A percentile compares a stretch with the other conserved stretches of the same genome.
phyloP scores from a whole-genome alignment of 2,113 vertebrate species.

The Megaceryle torquata region DNA sequence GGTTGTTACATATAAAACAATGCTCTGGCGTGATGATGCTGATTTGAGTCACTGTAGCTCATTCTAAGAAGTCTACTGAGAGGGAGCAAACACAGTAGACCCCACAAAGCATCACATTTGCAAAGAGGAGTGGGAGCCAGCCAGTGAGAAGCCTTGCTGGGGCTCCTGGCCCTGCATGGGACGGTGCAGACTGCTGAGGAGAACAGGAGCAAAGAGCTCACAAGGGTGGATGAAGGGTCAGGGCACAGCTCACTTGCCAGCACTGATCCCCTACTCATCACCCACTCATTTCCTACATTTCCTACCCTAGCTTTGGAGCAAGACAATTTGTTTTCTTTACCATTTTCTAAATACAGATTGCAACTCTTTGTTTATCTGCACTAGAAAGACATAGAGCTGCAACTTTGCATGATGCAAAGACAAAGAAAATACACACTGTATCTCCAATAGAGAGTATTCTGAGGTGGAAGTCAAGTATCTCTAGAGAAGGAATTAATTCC shows the following conservation, averaged over 20 bases:
- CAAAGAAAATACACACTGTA: accelerated
- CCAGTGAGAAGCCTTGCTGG: accelerated
- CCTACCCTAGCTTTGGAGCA: accelerated
- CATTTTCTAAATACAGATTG: not conserved
- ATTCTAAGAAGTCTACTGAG: not conserved
- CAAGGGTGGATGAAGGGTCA: not conserved
- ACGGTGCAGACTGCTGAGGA: not conserved
- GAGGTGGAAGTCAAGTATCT: not conserved
- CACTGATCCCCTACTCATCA: not conserved
- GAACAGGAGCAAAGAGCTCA: not conserved
- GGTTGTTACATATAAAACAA: not conserved
- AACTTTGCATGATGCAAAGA: not conserved
- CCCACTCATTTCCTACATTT: not conserved
- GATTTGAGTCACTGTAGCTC: not conserved
- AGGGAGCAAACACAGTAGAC: not conserved
- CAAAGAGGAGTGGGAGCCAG: not conserved
- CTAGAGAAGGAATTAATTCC: not conserved
- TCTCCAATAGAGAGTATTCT: not conserved
- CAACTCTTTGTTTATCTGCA: not conserved
- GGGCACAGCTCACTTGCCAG: not conserved
- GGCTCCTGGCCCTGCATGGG: accelerated
- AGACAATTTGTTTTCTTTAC: not conserved
- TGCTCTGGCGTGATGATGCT: not conserved
- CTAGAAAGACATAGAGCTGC: not conserved
- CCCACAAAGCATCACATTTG: accelerated